Conservation (phyloP, 2,888 invertebrate genomes). For the Sycophila texana region DNA sequence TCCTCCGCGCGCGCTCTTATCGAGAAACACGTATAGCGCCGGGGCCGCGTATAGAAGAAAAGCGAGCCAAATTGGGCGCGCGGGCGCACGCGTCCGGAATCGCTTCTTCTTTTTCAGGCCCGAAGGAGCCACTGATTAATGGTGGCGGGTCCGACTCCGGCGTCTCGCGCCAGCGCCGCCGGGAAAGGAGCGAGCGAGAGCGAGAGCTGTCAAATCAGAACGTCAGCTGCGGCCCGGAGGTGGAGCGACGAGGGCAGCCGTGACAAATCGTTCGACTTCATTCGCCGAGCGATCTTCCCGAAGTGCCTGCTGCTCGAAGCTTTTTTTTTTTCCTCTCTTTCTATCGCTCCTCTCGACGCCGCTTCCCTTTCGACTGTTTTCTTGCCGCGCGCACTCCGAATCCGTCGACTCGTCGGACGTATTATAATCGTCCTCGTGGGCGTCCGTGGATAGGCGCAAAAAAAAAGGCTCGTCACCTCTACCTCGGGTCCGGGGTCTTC, state of each 20-base stretch:
- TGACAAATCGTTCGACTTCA: slow-evolving; percentile 49
- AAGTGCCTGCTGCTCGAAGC: slow-evolving; percentile 1
- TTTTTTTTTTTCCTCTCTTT: neutral
- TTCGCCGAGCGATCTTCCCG: slow-evolving; percentile 14
- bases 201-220: slow-evolving; percentile 43
- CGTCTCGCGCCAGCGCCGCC: neutral
- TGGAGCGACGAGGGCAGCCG: neutral
- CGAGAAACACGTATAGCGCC: neutral
- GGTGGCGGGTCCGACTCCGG: slow-evolving; percentile 2
- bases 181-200: neutral
- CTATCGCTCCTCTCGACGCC: neutral
- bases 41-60: slow-evolving; percentile 8
- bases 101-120: slow-evolving; percentile 11
- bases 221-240: slow-evolving; percentile 10
- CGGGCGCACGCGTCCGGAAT: slow-evolving; percentile 10
- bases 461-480: slow-evolving; percentile 1
- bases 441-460: too few relatives aligned
- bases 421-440: slow-evolving; percentile 26
- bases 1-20: neutral
- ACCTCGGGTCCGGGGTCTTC: neutral
- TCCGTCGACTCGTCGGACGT: slow-evolving; percentile 18
- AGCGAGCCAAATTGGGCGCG: slow-evolving; percentile 23
- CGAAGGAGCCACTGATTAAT: slow-evolving; percentile 41
- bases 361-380: neutral
- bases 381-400: neutral